Conservation (phyloP, 2,888 invertebrate species). For the Chironomus riparius region DNA sequence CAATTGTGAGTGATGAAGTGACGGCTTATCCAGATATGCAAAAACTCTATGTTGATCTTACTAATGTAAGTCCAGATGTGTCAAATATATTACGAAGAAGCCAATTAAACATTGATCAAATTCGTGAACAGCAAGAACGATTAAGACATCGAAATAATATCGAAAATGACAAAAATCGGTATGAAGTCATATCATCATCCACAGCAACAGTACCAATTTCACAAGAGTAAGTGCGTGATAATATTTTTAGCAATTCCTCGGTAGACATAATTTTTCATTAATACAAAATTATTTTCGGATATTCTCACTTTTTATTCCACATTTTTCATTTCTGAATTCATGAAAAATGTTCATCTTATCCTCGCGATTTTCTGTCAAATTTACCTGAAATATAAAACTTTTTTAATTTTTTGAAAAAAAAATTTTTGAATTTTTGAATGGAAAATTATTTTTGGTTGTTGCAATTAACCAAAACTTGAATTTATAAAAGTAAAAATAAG, state of each 20-base stretch:
- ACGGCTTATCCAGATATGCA: constrained; percentile 10
- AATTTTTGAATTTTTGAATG: too few species aligned
- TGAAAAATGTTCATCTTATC: too few species aligned
- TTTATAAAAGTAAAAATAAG: too few species aligned
- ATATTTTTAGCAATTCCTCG: not conserved
- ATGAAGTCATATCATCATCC: constrained; percentile 11
- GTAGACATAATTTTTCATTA: too few species aligned
- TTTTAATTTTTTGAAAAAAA: too few species aligned
- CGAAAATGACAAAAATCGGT: not conserved
- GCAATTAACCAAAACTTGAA: too few species aligned
- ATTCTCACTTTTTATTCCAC: too few species aligned
- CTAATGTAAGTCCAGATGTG: constrained; percentile 10
- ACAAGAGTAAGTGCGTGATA: constrained; percentile 17
- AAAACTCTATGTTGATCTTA: not conserved
- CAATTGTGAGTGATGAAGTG: not conserved
- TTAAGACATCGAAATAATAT: not conserved
- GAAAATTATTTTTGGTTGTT: too few species aligned
- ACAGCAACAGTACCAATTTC: not conserved
- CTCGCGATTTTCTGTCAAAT: too few species aligned
- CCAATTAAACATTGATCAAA: not conserved
- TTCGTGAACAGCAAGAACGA: not conserved
- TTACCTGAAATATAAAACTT: too few species aligned
- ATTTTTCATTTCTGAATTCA: too few species aligned
- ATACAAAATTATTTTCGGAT: too few species aligned
- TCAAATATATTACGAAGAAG: not conserved